Evolutionary conservation across 2,113 vertebrate species (phyloP).

Genomic region (Capreolus pygargus): DNA sequence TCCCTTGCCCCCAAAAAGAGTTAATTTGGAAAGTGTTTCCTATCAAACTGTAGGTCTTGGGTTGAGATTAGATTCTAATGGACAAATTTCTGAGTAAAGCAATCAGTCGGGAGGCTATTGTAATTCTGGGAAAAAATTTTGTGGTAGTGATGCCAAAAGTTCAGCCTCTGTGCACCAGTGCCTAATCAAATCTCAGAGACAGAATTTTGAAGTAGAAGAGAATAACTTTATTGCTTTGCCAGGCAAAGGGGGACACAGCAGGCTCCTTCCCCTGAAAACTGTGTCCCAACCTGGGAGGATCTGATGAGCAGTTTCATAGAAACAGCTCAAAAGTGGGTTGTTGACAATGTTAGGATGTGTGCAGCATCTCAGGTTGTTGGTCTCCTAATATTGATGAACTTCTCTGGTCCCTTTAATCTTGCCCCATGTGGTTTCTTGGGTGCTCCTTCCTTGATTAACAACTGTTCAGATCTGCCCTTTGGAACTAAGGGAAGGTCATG

Average conservation of each 20-base stretch:
- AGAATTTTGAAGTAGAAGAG: neutral
- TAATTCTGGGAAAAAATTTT: neutral
- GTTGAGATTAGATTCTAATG: neutral
- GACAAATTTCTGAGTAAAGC: neutral
- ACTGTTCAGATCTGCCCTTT: neutral
- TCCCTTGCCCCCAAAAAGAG: neutral
- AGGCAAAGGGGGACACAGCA: neutral
- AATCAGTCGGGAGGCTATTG: neutral
- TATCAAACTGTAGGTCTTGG: neutral
- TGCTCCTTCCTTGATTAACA: neutral
- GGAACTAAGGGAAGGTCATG: neutral
- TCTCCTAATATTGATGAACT: neutral
- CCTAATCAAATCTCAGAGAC: neutral
- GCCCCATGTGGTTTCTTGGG: neutral
- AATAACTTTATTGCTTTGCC: neutral
- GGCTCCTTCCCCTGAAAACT: neutral
- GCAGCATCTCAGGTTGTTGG: neutral
- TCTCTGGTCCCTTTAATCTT: neutral
- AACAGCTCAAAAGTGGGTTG: neutral
- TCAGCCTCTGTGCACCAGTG: neutral
- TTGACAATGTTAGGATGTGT: neutral
- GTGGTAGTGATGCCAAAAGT: neutral
- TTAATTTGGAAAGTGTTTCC: neutral
- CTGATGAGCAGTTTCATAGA: neutral
- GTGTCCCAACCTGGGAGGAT: neutral